Conservation (phyloP, 2,113 vertebrate species). For the Jacana jacana region DNA sequence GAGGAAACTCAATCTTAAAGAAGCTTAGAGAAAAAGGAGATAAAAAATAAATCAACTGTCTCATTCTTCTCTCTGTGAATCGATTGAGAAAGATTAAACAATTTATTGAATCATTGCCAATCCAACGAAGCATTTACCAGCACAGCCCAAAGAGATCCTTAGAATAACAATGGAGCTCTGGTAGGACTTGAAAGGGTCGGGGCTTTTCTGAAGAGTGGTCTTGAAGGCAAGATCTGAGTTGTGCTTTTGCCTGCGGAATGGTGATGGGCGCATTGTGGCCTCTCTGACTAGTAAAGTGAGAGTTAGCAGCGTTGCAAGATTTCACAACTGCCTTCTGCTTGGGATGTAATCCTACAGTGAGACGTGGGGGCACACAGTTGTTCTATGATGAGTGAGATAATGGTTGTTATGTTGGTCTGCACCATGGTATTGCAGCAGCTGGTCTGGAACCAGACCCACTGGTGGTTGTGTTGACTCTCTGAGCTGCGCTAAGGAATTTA, state of each 20-base stretch:
- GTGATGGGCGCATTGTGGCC: not conserved
- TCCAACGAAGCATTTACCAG: conserved; percentile 4
- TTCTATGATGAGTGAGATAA: not conserved
- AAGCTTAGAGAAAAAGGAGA: not conserved
- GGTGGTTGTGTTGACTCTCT: not conserved
- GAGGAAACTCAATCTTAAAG: not conserved
- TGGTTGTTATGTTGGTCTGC: not conserved
- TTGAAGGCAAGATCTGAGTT: not conserved
- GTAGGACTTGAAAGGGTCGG: not conserved
- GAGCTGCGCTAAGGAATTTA: not conserved
- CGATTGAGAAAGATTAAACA: conserved; percentile 42
- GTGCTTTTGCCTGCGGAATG: not conserved
- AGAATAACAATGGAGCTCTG: not conserved
- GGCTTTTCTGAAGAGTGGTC: not conserved
- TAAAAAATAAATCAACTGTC: not conserved
- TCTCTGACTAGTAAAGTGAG: not conserved
- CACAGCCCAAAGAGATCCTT: not conserved
- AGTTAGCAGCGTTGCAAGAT: not conserved
- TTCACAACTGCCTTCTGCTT: not conserved
- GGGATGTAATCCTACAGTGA: not conserved
- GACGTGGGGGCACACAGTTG: not conserved
- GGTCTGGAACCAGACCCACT: not conserved
- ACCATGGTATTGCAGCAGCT: not conserved
- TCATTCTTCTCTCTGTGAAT: not conserved
- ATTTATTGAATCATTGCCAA: conserved; percentile 43